A percentile compares a stretch with the other conserved stretches of the same genome.
phyloP scores from a whole-genome alignment of 2,888 invertebrate genomes.

The Patella depressa region DNA sequence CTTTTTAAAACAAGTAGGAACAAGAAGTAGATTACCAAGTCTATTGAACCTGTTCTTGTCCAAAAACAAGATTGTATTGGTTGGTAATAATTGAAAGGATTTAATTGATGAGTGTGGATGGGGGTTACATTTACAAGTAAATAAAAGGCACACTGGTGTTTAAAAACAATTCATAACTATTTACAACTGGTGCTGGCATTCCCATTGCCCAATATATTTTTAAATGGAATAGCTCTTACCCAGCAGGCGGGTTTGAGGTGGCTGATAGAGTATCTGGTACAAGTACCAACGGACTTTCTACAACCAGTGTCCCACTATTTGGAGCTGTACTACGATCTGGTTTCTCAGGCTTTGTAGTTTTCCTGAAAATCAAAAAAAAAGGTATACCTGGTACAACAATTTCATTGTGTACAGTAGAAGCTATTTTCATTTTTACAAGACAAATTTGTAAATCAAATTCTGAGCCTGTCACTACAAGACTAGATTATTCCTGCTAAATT shows the following conservation, averaged over 20 bases:
- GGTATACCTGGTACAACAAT: not conserved
- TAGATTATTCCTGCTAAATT: no score
- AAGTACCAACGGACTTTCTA: conserved; percentile 67
- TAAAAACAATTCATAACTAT: no score
- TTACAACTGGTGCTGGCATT: no score
- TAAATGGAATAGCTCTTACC: conserved; percentile 33
- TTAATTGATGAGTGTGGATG: conserved; percentile 7
- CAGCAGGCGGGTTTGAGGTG: conserved; percentile 50
- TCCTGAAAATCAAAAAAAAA: conserved; percentile 23
- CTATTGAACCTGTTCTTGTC: no score
- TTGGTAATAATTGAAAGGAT: no score
- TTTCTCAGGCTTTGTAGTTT: conserved; percentile 51
- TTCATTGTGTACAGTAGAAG: not conserved
- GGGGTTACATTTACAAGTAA: conserved; percentile 22
- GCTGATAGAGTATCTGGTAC: conserved; percentile 64
- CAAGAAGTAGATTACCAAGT: no score
- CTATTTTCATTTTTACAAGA: not conserved
- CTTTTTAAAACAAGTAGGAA: no score
- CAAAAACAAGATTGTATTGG: no score
- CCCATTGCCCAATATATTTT: no score
- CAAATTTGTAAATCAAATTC: no score
- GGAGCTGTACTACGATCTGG: conserved; percentile 49
- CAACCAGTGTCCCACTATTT: conserved; percentile 51
- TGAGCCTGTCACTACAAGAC: no score
- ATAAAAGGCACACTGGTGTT: no score